Conservation (phyloP, 2,113 vertebrate species). For the Acinonyx jubatus region DNA sequence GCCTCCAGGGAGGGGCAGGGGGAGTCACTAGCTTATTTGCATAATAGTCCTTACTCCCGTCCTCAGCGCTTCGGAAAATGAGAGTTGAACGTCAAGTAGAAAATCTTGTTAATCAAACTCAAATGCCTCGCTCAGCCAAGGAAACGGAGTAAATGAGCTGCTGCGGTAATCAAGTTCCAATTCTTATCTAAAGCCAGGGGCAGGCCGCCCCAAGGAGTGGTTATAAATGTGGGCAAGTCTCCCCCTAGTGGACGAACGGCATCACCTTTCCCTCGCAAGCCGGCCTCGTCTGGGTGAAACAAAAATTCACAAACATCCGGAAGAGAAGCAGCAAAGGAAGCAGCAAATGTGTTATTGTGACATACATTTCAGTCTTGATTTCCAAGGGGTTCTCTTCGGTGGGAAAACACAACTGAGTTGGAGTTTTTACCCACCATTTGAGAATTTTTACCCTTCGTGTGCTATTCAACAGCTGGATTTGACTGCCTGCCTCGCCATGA, state of each 20-base stretch:
- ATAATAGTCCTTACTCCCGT: not conserved
- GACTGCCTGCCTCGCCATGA: not conserved
- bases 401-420: not conserved
- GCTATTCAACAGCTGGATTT: not conserved
- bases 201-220: not conserved
- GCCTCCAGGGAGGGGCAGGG: not conserved
- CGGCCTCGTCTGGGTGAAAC: fast-evolving
- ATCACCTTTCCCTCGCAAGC: not conserved
- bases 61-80: not conserved
- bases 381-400: not conserved
- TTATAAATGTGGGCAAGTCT: conserved; percentile 27
- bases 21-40: not conserved
- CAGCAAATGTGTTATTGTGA: not conserved
- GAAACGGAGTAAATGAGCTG: not conserved
- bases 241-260: conserved; percentile 65
- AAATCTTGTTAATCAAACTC: not conserved
- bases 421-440: not conserved
- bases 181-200: fast-evolving
- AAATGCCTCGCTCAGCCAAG: not conserved
- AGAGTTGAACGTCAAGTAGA: not conserved
- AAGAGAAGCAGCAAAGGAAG: not conserved
- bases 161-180: not conserved
- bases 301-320: not conserved
- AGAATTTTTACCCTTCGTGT: not conserved
- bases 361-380: not conserved